Evolutionary conservation across 2,113 vertebrate species (phyloP).

Genomic region (Peromyscus maniculatus): DNA sequence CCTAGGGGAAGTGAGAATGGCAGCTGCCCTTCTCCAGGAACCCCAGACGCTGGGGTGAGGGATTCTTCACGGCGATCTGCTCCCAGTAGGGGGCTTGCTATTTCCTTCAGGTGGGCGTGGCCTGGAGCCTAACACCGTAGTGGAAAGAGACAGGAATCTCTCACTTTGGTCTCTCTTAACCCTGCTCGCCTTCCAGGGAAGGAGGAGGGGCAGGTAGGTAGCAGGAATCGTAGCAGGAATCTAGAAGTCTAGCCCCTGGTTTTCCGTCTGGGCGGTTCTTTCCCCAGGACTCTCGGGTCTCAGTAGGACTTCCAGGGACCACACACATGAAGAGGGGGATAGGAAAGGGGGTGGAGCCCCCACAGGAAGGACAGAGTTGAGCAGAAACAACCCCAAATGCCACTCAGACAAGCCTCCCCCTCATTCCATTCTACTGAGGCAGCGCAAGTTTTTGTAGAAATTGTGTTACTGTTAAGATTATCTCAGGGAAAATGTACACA

Average conservation of each 20-base stretch:
- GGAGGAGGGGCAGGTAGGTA: not conserved
- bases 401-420: not conserved
- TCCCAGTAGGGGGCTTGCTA: not conserved
- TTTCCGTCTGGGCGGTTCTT: not conserved
- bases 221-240: no score
- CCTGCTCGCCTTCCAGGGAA: not conserved
- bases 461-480: not conserved
- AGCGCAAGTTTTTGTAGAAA: not conserved
- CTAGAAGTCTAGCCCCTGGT: not conserved
- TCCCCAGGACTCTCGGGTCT: not conserved
- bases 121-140: not conserved
- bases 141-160: not conserved
- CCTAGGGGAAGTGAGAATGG: not conserved
- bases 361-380: not conserved
- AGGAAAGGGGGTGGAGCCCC: not conserved
- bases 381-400: not conserved
- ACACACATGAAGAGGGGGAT: not conserved
- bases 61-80: not conserved
- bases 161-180: not conserved
- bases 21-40: not conserved
- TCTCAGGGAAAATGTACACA: not conserved
- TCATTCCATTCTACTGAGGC: not conserved
- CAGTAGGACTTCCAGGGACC: not conserved
- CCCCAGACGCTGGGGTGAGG: not conserved
- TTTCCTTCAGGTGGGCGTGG: not conserved